Percentiles rank a stretch among this genome's conserved stretches.
Evolutionary conservation across 2,113 vertebrate genomes (phyloP).

Genomic region (Ivindomyrus marchei): DNA sequence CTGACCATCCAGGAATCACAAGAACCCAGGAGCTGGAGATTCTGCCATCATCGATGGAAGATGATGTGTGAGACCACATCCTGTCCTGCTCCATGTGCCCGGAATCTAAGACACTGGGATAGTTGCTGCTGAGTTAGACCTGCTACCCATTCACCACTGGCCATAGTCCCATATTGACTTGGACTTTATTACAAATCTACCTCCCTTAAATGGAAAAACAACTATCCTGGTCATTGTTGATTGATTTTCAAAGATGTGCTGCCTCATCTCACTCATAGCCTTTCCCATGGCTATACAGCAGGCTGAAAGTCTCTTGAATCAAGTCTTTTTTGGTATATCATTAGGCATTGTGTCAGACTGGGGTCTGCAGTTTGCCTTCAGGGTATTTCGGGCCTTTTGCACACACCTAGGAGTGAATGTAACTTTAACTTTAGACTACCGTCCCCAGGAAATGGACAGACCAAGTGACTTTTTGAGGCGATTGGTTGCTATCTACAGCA

Average conservation of each 20-base stretch:
- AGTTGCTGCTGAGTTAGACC: background rate
- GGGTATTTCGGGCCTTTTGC: background rate
- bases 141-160: background rate
- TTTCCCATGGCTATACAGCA: background rate
- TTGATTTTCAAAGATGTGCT: background rate
- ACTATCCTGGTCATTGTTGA: background rate
- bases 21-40: background rate
- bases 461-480: background rate
- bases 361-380: background rate
- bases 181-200: background rate
- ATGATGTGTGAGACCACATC: background rate
- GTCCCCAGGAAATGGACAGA: background rate
- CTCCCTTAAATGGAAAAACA: background rate
- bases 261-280: background rate
- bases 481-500: background rate
- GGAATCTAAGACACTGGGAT: background rate
- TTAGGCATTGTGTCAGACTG: background rate
- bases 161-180: background rate
- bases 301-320: background rate
- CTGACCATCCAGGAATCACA: background rate
- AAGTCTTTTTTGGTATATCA: background rate
- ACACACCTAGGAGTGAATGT: background rate
- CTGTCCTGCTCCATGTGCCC: background rate
- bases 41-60: background rate
- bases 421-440: background rate